Evolutionary conservation across 2,113 vertebrate species (phyloP).

Genomic region (Dromiciops gliroides): DNA sequence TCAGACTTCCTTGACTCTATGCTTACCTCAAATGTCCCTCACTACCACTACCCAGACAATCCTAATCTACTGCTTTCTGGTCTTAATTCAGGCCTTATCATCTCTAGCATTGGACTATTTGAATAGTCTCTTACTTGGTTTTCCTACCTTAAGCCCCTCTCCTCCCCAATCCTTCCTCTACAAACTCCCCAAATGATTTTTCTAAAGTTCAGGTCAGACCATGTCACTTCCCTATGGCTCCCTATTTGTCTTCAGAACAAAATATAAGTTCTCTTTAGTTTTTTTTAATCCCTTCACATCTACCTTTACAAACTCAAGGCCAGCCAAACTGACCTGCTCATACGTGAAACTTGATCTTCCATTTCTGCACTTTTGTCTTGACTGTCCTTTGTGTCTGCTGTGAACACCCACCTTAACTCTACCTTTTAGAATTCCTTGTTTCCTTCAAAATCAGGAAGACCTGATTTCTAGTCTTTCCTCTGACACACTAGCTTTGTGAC

Average conservation of each 20-base stretch:
- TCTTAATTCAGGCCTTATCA: not conserved
- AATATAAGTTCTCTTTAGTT: not conserved
- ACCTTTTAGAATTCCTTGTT: not conserved
- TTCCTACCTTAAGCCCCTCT: not conserved
- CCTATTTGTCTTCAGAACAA: not conserved
- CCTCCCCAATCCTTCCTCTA: not conserved
- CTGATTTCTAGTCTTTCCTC: not conserved
- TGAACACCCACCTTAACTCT: not conserved
- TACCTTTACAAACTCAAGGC: not conserved
- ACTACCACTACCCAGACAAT: not conserved
- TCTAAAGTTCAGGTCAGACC: not conserved
- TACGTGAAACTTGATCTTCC: not conserved
- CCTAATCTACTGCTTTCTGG: not conserved
- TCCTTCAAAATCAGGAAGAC: not conserved
- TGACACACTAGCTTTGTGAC: not conserved
- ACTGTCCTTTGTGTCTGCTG: not conserved
- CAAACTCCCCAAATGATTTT: not conserved
- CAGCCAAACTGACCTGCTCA: not conserved
- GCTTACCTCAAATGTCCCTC: not conserved
- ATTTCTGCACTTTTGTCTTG: not conserved
- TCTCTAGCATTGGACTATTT: not conserved
- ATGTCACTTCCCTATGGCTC: not conserved
- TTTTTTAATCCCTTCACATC: not conserved
- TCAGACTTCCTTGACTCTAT: not conserved
- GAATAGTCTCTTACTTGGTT: not conserved